Percentiles rank a stretch among this genome's conserved stretches.
These are phyloP conservation scores for Chironex yamaguchii DNA, from an alignment of 30 jellyfish, hydroid and myxozoan species.

Conservation along the genomic window DNA sequence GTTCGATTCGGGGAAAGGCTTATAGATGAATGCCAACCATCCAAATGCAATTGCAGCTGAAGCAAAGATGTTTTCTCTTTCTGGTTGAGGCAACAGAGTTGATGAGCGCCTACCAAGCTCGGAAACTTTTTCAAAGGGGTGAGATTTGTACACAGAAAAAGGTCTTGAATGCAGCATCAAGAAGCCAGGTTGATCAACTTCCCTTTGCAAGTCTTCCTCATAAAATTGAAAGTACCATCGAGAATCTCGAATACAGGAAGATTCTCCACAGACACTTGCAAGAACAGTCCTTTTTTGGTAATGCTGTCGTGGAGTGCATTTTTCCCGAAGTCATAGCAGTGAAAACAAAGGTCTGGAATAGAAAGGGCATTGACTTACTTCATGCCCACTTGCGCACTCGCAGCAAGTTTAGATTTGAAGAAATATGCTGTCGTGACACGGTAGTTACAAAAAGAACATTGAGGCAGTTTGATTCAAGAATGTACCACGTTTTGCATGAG, in stretches of 20 bases:
- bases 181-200: conserved; percentile 49
- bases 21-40: conserved; percentile 30
- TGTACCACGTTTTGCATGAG: conserved; percentile 8
- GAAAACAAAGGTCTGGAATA: conserved; percentile 52
- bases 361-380: conserved; percentile 64
- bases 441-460: conserved; percentile 52
- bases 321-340: conserved; percentile 57
- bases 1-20: conserved; percentile 69
- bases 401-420: conserved; percentile 15
- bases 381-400: conserved; percentile 57
- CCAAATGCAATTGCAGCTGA: conserved; percentile 15
- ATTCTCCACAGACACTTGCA: conserved; percentile 53
- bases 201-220: conserved; percentile 35
- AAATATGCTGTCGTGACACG: conserved; percentile 69
- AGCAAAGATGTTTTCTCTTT: conserved; percentile 43
- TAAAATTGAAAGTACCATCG: conserved; percentile 32
- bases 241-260: conserved; percentile 71
- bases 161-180: conserved; percentile 27
- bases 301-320: conserved; percentile 52
- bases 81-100: conserved; percentile 62
- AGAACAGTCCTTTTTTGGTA: conserved; percentile 48
- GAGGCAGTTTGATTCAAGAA: conserved; percentile 10
- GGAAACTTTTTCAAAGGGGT: conserved; percentile 39
- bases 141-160: conserved; percentile 43
- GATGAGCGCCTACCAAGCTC: conserved; percentile 63